Evolutionary conservation across 2,888 invertebrate genomes (phyloP).

Genomic region (Andrena minutula): DNA sequence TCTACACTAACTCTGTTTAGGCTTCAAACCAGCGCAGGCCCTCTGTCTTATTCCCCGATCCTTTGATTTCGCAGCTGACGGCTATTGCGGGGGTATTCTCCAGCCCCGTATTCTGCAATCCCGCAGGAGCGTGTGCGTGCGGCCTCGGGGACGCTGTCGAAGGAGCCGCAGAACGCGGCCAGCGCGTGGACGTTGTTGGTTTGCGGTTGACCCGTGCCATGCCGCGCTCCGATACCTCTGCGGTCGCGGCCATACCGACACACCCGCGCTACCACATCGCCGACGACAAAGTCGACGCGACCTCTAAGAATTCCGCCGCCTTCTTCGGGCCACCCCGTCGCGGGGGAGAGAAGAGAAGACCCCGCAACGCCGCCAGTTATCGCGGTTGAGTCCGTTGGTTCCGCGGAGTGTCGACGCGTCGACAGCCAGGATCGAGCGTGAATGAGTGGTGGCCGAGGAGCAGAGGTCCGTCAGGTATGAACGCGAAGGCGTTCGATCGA

Average conservation of each 20-base stretch:
- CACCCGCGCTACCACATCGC: slow-evolving; percentile 72
- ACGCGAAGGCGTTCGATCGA: slow-evolving; percentile 35
- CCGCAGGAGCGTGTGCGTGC: slow-evolving; percentile 13
- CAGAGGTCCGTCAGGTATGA: not conserved
- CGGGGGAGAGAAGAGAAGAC: too few relatives aligned
- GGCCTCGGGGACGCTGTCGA: slow-evolving; percentile 22
- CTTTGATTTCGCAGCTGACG: slow-evolving; percentile 40
- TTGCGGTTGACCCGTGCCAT: slow-evolving; percentile 83
- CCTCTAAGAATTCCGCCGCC: slow-evolving; percentile 58
- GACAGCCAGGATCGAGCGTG: slow-evolving; percentile 7
- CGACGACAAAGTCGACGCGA: slow-evolving; percentile 61
- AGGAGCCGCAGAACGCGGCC: slow-evolving; percentile 61
- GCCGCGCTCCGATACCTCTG: slow-evolving; percentile 82
- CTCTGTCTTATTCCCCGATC: slow-evolving; percentile 20
- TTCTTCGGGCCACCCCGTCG: not conserved
- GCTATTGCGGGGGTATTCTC: slow-evolving; percentile 24
- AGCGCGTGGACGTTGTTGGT: slow-evolving; percentile 82
- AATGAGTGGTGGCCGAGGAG: not conserved
- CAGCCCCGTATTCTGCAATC: not conserved
- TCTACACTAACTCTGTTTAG: too few relatives aligned
- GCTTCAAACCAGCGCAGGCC: not conserved
- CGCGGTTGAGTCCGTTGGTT: slow-evolving; percentile 10
- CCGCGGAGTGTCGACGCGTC: not conserved
- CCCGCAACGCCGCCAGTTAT: not conserved
- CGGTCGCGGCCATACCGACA: slow-evolving; percentile 80